phyloP scores from a whole-genome alignment of 2,888 invertebrate genomes.

The Pollenia labialis region DNA sequence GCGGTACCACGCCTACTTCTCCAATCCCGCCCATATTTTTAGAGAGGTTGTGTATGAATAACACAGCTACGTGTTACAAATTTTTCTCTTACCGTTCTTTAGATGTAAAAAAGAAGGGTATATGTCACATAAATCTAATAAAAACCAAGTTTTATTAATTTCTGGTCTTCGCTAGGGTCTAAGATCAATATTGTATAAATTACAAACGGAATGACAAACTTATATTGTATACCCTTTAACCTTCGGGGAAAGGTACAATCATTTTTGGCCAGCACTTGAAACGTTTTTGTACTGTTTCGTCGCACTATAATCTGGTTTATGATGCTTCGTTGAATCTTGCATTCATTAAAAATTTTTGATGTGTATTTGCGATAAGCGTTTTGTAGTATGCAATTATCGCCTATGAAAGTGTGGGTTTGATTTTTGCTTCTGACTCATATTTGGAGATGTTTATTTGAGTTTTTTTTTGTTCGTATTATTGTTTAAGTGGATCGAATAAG shows the following conservation, averaged over 20 bases:
- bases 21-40: too few relatives aligned
- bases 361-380: conserved; percentile 54
- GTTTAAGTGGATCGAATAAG: conserved; percentile 12
- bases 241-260: not conserved
- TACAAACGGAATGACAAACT: too few relatives aligned
- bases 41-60: too few relatives aligned
- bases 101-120: too few relatives aligned
- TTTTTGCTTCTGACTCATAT: conserved; percentile 17
- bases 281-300: not conserved
- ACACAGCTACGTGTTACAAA: too few relatives aligned
- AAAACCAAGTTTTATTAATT: not conserved
- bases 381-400: conserved; percentile 70
- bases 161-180: too few relatives aligned
- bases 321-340: conserved; percentile 66
- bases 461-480: not conserved
- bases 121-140: not conserved
- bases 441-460: conserved; percentile 21
- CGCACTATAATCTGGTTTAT: conserved; percentile 54
- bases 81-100: too few relatives aligned
- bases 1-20: too few relatives aligned
- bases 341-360: conserved; percentile 68
- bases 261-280: conserved; percentile 21
- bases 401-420: conserved; percentile 63
- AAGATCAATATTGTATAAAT: too few relatives aligned
- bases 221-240: too few relatives aligned